A percentile compares a stretch with the other conserved stretches of the same genome.
phyloP scores from a whole-genome alignment of 2,113 vertebrate species.

The Oplegnathus fasciatus region DNA sequence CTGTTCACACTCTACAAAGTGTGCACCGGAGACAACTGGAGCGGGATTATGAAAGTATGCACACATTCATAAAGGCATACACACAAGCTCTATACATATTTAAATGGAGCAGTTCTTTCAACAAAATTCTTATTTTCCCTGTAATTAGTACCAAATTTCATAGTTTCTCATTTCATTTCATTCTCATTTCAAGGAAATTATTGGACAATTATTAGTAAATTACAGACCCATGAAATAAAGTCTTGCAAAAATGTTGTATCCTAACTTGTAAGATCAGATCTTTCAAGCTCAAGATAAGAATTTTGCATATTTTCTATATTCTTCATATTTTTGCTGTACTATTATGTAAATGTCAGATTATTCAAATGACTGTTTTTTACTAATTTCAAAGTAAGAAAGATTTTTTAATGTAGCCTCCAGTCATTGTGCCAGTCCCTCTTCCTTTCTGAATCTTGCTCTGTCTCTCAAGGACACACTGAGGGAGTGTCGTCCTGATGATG shows the following conservation, averaged over 20 bases:
- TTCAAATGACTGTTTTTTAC: background rate
- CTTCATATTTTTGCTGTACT: no score
- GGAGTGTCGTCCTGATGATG: rapidly evolving
- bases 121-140: no score
- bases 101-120: no score
- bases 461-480: conserved; percentile 15
- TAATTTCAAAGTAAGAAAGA: background rate
- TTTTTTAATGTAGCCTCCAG: background rate
- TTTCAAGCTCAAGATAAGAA: background rate
- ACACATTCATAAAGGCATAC: background rate
- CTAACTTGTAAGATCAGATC: no score
- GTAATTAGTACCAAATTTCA: no score
- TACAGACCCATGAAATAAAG: no score
- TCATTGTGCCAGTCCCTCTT: background rate
- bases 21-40: conserved; percentile 51
- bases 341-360: background rate
- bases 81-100: background rate
- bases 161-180: no score
- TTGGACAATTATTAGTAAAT: no score
- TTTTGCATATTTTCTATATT: background rate
- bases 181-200: no score
- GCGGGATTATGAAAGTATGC: conserved; percentile 20
- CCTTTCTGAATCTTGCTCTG: background rate
- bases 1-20: conserved; percentile 35
- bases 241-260: no score